A percentile compares a stretch with the other conserved stretches of the same genome.
These are phyloP conservation scores for Oryzias woworae DNA, from an alignment of 2,113 vertebrate genomes.

Conservation along the genomic window DNA sequence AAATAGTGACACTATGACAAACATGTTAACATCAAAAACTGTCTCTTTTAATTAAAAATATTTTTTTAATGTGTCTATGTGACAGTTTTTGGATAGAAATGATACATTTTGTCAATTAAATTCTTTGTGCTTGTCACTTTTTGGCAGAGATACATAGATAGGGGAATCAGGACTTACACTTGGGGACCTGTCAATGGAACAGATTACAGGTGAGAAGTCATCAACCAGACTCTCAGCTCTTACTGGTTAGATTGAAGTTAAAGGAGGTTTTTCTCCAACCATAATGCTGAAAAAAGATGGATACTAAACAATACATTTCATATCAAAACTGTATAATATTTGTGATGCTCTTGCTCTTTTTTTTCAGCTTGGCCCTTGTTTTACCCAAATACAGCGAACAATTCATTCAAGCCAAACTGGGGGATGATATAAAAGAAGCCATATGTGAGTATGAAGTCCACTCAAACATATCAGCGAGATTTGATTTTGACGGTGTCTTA, in stretches of 20 bases:
- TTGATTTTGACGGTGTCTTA: background rate
- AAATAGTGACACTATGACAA: too few species aligned
- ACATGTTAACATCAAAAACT: background rate
- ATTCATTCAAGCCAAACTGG: conserved; percentile 95
- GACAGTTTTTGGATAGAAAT: background rate
- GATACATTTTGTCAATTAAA: background rate
- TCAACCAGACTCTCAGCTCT: conserved; percentile 5
- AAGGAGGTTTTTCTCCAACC: background rate
- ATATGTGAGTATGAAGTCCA: conserved; percentile 86
- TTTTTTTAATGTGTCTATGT: background rate
- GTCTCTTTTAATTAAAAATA: too few species aligned
- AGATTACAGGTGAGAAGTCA: conserved; percentile 90
- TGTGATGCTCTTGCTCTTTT: conserved; percentile 3
- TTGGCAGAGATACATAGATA: conserved; percentile 93
- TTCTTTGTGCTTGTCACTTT: conserved; percentile 16
- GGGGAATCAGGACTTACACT: conserved; percentile 91
- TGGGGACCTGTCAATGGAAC: conserved; percentile 96
- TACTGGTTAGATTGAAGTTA: background rate
- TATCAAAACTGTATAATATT: background rate
- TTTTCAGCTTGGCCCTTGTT: conserved; percentile 91
- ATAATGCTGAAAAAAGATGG: background rate
- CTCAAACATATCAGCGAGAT: conserved; percentile 3
- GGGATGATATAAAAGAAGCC: conserved; percentile 87
- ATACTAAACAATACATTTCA: background rate
- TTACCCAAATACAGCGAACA: conserved; percentile 97